Evolutionary conservation across 2,888 invertebrate genomes (phyloP).

Genomic region (Coenonympha glycerion): DNA sequence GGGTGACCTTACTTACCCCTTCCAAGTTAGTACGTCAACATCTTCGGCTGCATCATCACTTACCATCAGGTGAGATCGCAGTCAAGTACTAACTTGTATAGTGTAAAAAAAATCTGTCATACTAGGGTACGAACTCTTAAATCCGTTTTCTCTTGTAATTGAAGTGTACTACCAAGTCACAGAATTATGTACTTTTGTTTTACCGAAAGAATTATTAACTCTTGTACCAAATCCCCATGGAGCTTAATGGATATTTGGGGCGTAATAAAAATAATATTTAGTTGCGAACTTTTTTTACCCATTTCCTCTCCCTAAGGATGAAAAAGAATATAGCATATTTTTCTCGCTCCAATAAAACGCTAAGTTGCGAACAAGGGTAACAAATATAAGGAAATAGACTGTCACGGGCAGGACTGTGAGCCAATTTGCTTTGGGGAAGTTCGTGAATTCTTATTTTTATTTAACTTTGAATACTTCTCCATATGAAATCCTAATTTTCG

Average conservation of each 20-base stretch:
- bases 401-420: slow-evolving; percentile 30
- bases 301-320: neutral
- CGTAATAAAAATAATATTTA: neutral
- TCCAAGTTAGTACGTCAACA: too few species aligned
- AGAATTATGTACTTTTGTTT: too few species aligned
- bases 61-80: too few species aligned
- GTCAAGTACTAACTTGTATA: too few species aligned
- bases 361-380: slow-evolving; percentile 16
- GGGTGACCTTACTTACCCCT: too few species aligned
- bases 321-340: slow-evolving; percentile 3
- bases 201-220: too few species aligned
- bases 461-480: slow-evolving; percentile 27
- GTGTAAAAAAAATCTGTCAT: too few species aligned
- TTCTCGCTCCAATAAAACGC: slow-evolving; percentile 5
- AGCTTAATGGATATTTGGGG: neutral
- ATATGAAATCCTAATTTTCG: slow-evolving; percentile 19
- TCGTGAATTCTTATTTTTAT: slow-evolving; percentile 29
- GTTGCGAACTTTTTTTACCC: neutral
- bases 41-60: too few species aligned
- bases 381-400: slow-evolving; percentile 34
- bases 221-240: too few species aligned
- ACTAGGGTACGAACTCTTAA: too few species aligned
- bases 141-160: too few species aligned
- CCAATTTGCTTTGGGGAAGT: slow-evolving; percentile 28
- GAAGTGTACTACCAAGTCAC: too few species aligned